phyloP scores from a whole-genome alignment of 2,113 vertebrate genomes.

The Varanus salvator region DNA sequence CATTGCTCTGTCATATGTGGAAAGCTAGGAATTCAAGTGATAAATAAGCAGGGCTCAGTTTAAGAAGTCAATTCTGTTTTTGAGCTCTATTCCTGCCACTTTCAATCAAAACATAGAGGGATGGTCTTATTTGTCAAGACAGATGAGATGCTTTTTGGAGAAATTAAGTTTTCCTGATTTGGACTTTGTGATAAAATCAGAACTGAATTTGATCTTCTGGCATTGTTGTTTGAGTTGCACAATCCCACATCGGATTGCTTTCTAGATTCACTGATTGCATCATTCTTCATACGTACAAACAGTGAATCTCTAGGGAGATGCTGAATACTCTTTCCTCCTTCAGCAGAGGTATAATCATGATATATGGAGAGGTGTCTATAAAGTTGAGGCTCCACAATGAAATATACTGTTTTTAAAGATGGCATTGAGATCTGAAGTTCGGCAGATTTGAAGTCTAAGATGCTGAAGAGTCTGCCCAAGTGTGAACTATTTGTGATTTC shows the following conservation, averaged over 20 bases:
- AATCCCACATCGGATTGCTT: slow-evolving; percentile 78
- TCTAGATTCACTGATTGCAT: slow-evolving; percentile 82
- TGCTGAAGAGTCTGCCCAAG: slow-evolving; percentile 40
- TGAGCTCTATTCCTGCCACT: background rate
- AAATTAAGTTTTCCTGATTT: background rate
- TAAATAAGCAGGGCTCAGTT: slow-evolving; percentile 25
- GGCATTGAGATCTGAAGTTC: slow-evolving; percentile 55
- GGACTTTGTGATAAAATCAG: background rate
- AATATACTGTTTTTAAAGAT: slow-evolving; percentile 59
- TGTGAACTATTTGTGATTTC: slow-evolving; percentile 27
- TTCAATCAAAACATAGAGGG: background rate
- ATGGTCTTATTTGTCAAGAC: background rate
- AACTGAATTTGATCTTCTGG: slow-evolving; percentile 46
- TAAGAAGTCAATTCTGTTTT: slow-evolving; percentile 2
- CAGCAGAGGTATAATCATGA: slow-evolving; percentile 74
- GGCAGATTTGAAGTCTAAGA: slow-evolving; percentile 53
- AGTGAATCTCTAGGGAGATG: slow-evolving; percentile 78
- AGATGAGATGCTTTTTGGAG: slow-evolving; percentile 23
- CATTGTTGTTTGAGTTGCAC: slow-evolving; percentile 71
- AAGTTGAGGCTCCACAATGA: slow-evolving; percentile 62
- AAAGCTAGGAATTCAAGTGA: slow-evolving; percentile 15
- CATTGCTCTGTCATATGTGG: slow-evolving; percentile 20
- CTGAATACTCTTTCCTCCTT: slow-evolving; percentile 74
- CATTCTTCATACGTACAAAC: slow-evolving; percentile 81
- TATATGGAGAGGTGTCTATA: slow-evolving; percentile 74